Base-by-base conservation (phyloP, 2,113 vertebrate species). In the Ellobius talpinus region DNA sequence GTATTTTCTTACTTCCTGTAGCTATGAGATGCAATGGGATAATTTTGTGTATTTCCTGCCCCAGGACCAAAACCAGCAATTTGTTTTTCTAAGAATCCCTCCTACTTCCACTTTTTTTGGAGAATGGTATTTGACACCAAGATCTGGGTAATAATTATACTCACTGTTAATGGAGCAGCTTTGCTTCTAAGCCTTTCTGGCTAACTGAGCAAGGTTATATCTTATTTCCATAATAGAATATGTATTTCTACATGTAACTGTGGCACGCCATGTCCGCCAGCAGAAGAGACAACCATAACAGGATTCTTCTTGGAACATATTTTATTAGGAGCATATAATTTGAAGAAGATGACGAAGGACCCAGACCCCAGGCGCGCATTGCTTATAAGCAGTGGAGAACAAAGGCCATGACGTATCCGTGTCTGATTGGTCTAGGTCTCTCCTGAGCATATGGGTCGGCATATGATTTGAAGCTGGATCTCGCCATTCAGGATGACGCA, bases 51-150 rank as follows among this genome's bases (percentile, higher is more conserved):
- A 33, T 68, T 39, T 81, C 36, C 50, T 70, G 23, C 19, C 33
- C 55, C 39, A 68, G 36, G 29, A 45, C 39, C n/a, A 39, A 39
- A 86, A 39, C 72, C 45, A 47, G 42, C 11, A 84, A 47, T 78
- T 95, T 39, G 12, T 61, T 93, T 77, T 72, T 39, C 52, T 8
- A 14, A 85, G 29, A 50, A 79, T 63, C 50, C 33, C 39, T 66
- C 6, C 29, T 55, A 29, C 6, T 72, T 33, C n/a, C 7, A 17
- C 1, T 72, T 70, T 39, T 82, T 5, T 52, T 47, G 45, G 23
- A 73, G 12, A 96, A 63, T 79, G n/a, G 78, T 58, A 78, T 86
- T 78, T 66, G 78, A 95, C 86, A 79, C 63, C 84, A 84, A 63
- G 33, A 85, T 45, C 79, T 90, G 42, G 55, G 58, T 45, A 24